Evolutionary conservation across 2,113 vertebrate species (phyloP).

Genomic region (Mellivora capensis): DNA sequence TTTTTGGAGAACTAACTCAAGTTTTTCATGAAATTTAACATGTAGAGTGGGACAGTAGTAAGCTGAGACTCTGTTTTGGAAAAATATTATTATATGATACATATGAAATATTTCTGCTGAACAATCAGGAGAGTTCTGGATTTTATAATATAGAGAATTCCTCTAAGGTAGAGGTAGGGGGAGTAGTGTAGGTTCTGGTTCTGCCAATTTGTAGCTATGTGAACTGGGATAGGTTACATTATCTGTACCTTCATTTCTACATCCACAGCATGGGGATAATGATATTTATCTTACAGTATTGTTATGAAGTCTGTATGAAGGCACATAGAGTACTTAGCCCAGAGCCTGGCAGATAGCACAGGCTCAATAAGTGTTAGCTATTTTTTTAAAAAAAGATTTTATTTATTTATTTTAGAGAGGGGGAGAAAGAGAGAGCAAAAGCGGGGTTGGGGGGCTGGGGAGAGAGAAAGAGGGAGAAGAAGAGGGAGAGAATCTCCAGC

Average conservation of each 20-base stretch:
- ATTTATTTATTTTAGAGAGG: not conserved
- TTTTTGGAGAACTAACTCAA: not conserved
- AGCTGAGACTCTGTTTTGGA: not conserved
- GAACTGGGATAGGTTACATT: not conserved
- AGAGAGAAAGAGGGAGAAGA: not conserved
- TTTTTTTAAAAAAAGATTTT: not conserved
- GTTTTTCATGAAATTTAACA: conserved; percentile 30
- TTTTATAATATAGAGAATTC: not conserved
- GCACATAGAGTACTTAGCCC: not conserved
- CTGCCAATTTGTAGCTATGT: not conserved
- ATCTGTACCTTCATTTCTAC: not conserved
- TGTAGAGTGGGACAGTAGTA: not conserved
- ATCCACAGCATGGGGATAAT: not conserved
- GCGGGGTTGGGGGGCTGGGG: no score
- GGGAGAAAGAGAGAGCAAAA: no score
- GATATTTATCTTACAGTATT: not conserved
- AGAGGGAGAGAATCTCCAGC: not conserved
- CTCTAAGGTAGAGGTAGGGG: not conserved
- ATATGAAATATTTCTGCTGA: not conserved
- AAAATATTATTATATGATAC: not conserved
- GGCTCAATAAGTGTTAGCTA: not conserved
- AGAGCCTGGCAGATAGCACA: not conserved
- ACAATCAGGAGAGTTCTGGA: not conserved
- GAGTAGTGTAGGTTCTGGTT: not conserved
- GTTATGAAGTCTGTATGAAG: not conserved